phyloP scores from a whole-genome alignment of 2,797 vertebrate species.

The Brotula barbata region DNA sequence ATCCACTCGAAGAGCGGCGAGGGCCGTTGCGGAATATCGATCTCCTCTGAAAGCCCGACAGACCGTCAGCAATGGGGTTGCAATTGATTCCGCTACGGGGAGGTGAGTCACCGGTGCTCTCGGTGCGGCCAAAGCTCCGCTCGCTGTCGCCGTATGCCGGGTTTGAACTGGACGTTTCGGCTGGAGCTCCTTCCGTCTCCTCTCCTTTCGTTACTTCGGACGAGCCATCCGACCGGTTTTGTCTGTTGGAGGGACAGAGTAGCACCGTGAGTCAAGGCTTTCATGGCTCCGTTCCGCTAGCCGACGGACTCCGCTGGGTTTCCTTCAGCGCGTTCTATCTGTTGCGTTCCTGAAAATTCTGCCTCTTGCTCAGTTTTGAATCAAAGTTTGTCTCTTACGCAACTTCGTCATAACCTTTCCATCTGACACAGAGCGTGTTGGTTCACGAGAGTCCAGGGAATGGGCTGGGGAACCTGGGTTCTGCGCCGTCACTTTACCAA shows the following conservation, averaged over 20 bases:
- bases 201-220: slow-evolving; percentile 72
- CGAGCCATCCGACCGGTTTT: slow-evolving; percentile 82
- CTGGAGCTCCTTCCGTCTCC: slow-evolving; percentile 57
- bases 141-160: slow-evolving; percentile 59
- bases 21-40: slow-evolving; percentile 64
- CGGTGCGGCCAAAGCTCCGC: slow-evolving; percentile 18
- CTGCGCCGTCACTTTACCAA: too few species aligned
- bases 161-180: slow-evolving; percentile 65
- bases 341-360: too few species aligned
- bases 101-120: slow-evolving; percentile 43
- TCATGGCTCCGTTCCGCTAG: slow-evolving; percentile 38
- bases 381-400: background rate
- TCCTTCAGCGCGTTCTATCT: too few species aligned
- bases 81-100: slow-evolving; percentile 68
- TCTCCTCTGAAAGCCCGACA: slow-evolving; percentile 81
- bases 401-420: background rate
- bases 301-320: slow-evolving; percentile 20
- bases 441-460: too few species aligned
- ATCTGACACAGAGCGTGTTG: slow-evolving; percentile 1
- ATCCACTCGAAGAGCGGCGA: slow-evolving; percentile 87
- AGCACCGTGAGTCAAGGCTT: slow-evolving; percentile 61
- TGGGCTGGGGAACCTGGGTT: too few species aligned
- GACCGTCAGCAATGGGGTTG: slow-evolving; percentile 71
- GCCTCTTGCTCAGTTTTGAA: too few species aligned
- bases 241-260: slow-evolving; percentile 80